Conservation (phyloP, 2,888 invertebrate genomes). For the Drosophila acutilabella region DNA sequence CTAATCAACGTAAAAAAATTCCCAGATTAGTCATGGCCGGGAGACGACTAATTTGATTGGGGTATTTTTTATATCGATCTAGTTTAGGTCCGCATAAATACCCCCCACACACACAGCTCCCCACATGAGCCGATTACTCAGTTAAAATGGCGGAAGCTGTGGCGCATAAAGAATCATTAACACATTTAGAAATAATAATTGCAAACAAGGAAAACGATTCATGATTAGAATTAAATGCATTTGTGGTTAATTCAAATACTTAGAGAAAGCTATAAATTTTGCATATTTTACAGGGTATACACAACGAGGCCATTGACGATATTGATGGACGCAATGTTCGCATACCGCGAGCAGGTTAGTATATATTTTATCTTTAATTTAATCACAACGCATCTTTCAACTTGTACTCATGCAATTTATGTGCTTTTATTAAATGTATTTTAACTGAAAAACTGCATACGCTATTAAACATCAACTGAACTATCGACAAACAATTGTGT, state of each 20-base stretch:
- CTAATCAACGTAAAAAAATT: constrained; percentile 34
- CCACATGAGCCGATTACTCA: constrained; percentile 34
- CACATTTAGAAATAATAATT: constrained; percentile 16
- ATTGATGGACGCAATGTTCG: constrained; percentile 44
- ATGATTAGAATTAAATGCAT: background rate
- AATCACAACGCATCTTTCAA: background rate
- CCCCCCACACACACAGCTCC: background rate
- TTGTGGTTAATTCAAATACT: background rate
- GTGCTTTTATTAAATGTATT: constrained; percentile 30
- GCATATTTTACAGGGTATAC: constrained; percentile 44
- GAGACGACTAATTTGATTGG: constrained; percentile 16
- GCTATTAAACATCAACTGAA: constrained; percentile 6
- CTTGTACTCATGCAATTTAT: constrained; percentile 10
- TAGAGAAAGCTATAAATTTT: background rate
- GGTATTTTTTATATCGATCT: constrained; percentile 21
- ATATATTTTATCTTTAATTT: background rate
- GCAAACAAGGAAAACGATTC: constrained; percentile 22
- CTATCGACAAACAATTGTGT: constrained; percentile 44
- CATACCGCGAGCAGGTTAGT: constrained; percentile 63
- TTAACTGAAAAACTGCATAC: constrained; percentile 19
- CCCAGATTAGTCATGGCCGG: constrained; percentile 56
- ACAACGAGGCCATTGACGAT: constrained; percentile 35
- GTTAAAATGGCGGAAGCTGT: constrained; percentile 27
- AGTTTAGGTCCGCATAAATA: constrained; percentile 7
- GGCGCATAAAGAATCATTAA: constrained; percentile 4